Base-by-base conservation (phyloP, 2,797 vertebrate genomes). In the Syncerus caffer region DNA sequence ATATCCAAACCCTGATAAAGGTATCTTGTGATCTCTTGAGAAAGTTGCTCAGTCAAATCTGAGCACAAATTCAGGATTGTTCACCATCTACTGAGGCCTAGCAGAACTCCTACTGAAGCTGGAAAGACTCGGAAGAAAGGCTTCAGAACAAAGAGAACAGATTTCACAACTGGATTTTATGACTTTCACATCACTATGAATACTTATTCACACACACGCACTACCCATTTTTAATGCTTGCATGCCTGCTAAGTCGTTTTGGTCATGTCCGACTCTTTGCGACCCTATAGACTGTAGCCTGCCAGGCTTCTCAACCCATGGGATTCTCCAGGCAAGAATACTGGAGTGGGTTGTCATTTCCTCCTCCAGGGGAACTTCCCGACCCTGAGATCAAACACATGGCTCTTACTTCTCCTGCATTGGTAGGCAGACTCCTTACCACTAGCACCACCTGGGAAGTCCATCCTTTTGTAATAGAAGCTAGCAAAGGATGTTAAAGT, bases 31-130 rank as follows among this genome's bases (percentile, higher is more conserved):
- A 88, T 95, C 31, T 93, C 90, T 92, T 96, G 21, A 89, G 80
- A 85, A 95, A 29, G 21, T 55, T 86, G 5, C 58, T 86, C 8
- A 34, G 38, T 95, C 55, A 98, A 96, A 90, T 85, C 89, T 88
- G 38, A 95, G 29, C 47, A 95, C 78, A 76, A 96, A 92, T 2
- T 7, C 1, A 57, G 60, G 23, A 93, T 60, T 8, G 25, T 95
- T 95, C 34, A 86, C 14, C 50, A 87, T 42, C 7, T 90, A 79
- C 27, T 92, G 47, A 38, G 55, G 21, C n/a, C 50, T 86, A 91
- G 62, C 23, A 94, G 23, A 71, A 71, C 23, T 50, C 10, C 85
- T 85, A 83, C 3, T 87, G 62, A 95, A 83, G 23, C 27, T 86
- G 16, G 13, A 85, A 95, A 85, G 51, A 57, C 5, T 4, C 3